These are phyloP conservation scores for Saguinus midas DNA, from an alignment of 2,113 vertebrate species.

Conservation along the genomic window DNA sequence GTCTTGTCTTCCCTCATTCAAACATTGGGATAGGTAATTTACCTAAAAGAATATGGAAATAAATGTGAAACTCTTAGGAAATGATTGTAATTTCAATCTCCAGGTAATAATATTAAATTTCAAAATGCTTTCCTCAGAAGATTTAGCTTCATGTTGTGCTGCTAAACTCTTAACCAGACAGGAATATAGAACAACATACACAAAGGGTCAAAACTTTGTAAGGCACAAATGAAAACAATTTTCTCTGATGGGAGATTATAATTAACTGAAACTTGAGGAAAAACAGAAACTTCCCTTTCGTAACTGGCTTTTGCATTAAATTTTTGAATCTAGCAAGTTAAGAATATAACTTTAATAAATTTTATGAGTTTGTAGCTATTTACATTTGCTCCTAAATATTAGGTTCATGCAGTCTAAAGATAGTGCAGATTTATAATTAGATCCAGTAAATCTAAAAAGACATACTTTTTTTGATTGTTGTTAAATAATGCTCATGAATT, in stretches of 20 bases:
- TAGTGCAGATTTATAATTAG: constrained; percentile 19
- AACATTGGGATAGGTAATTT: background rate
- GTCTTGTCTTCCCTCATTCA: background rate
- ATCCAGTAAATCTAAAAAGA: background rate
- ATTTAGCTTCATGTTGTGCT: background rate
- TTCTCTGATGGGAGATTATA: background rate
- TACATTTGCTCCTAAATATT: constrained; percentile 1
- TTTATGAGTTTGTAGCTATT: background rate
- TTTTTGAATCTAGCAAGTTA: background rate
- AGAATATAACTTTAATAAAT: background rate
- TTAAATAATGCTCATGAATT: background rate
- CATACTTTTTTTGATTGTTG: background rate
- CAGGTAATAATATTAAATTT: background rate
- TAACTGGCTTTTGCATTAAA: background rate
- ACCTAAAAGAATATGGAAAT: background rate
- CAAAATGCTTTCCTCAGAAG: background rate
- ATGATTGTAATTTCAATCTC: background rate
- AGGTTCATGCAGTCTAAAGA: background rate
- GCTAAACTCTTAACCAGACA: background rate
- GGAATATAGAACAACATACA: background rate
- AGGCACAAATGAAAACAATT: constrained; percentile 27
- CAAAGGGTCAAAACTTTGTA: background rate
- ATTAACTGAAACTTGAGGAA: constrained; percentile 5
- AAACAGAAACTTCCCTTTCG: background rate
- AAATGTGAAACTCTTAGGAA: background rate